phyloP scores from a whole-genome alignment of 2,113 vertebrate species.

The Tetrao urogallus region DNA sequence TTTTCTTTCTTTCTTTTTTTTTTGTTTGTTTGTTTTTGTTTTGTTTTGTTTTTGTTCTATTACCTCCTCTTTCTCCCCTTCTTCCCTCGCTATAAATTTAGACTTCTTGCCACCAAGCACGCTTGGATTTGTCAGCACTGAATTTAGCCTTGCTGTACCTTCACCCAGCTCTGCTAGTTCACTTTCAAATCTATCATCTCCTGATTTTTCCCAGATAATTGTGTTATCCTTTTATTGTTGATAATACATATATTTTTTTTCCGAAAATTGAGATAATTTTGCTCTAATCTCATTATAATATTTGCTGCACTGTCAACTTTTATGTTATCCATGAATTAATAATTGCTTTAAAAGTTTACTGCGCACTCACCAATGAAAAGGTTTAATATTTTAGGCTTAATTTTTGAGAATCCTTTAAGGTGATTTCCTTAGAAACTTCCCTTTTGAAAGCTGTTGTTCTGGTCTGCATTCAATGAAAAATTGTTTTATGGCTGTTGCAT shows the following conservation, averaged over 20 bases:
- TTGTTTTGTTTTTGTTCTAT: not conserved
- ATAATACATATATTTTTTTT: not conserved
- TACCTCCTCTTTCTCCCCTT: not conserved
- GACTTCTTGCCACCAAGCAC: not conserved
- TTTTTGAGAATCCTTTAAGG: not conserved
- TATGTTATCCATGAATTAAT: not conserved
- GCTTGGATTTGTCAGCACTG: not conserved
- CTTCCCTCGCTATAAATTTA: not conserved
- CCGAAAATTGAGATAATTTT: not conserved
- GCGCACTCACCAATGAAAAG: not conserved
- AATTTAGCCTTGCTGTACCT: not conserved
- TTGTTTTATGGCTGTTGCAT: not conserved
- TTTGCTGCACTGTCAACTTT: not conserved
- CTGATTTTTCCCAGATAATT: not conserved
- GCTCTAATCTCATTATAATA: not conserved
- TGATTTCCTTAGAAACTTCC: not conserved
- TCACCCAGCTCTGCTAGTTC: not conserved
- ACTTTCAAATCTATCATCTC: not conserved
- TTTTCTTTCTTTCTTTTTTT: not conserved
- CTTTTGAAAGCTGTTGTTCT: not conserved
- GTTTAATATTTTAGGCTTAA: not conserved
- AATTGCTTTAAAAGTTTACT: not conserved
- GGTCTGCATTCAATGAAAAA: not conserved
- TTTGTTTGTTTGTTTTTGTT: not conserved
- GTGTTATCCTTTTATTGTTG: not conserved